Evolutionary conservation across 2,113 vertebrate species (phyloP).

Genomic region (Lampris incognitus): DNA sequence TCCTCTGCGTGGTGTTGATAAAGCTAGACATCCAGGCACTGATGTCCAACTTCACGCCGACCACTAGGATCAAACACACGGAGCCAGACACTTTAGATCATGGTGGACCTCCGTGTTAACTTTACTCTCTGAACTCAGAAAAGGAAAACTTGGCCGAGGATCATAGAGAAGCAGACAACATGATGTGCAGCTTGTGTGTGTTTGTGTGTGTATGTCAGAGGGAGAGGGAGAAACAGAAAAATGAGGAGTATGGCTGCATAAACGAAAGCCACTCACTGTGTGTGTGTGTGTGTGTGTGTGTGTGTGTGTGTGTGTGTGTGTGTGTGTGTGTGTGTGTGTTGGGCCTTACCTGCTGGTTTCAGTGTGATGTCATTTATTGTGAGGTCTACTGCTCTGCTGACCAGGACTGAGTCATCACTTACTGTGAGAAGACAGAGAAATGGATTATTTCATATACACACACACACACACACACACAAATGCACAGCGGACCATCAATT

Average conservation of each 20-base stretch:
- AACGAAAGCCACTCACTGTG: conserved; percentile 23
- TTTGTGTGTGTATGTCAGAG: conserved; percentile 51
- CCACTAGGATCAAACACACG: conserved; percentile 85
- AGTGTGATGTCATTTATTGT: conserved; percentile 84
- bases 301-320: not conserved
- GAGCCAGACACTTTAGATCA: conserved; percentile 71
- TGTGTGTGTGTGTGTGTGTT: conserved; percentile 10
- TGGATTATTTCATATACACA: not conserved
- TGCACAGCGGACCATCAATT: conserved; percentile 63
- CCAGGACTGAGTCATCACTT: conserved; percentile 89
- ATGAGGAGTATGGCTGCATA: conserved; percentile 31
- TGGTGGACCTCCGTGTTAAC: conserved; percentile 65
- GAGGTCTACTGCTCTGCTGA: conserved; percentile 93
- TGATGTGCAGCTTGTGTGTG: conserved; percentile 69
- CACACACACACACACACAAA: not conserved
- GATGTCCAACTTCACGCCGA: conserved; percentile 92
- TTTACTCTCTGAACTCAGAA: conserved; percentile 66
- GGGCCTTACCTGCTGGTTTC: conserved; percentile 91
- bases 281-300: conserved; percentile 29
- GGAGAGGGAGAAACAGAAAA: conserved; percentile 43
- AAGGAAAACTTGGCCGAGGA: conserved; percentile 70
- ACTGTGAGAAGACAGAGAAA: conserved; percentile 52
- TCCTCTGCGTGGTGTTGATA: conserved; percentile 87
- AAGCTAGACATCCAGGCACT: conserved; percentile 90
- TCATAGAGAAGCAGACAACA: conserved; percentile 62